phyloP scores from a whole-genome alignment of 2,888 invertebrate genomes.

The Nudaria mundana region DNA sequence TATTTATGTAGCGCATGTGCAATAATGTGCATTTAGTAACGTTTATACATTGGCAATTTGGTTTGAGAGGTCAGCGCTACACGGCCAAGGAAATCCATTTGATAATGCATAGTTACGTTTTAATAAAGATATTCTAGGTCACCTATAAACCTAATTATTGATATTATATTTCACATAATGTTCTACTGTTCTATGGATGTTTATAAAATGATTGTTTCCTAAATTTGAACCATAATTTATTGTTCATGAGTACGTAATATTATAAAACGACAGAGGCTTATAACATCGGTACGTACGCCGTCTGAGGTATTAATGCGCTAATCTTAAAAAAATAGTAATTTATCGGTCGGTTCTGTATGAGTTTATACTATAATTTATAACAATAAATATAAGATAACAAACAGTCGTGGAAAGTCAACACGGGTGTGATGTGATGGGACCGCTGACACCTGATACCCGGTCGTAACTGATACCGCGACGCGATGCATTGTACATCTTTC shows the following conservation, averaged over 20 bases:
- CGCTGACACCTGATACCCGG: slow-evolving; percentile 58
- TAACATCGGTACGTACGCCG: too few relatives aligned
- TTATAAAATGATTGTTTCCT: too few relatives aligned
- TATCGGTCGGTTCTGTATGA: too few relatives aligned
- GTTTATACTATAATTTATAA: slow-evolving; percentile 32
- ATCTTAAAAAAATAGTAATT: too few relatives aligned
- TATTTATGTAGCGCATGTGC: slow-evolving; percentile 31
- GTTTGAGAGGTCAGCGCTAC: slow-evolving; percentile 34
- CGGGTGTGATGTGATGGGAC: slow-evolving; percentile 51
- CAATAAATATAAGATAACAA: slow-evolving; percentile 45
- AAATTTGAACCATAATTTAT: too few relatives aligned
- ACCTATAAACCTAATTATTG: slow-evolving; percentile 30
- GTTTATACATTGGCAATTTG: slow-evolving; percentile 29
- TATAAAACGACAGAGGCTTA: too few relatives aligned
- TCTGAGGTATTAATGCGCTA: too few relatives aligned
- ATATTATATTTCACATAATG: not conserved
- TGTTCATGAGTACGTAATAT: too few relatives aligned
- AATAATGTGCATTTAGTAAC: slow-evolving; percentile 31
- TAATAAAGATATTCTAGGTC: slow-evolving; percentile 20
- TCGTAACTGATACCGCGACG: slow-evolving; percentile 61
- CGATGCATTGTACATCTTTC: slow-evolving; percentile 63
- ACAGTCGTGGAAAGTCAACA: slow-evolving; percentile 54
- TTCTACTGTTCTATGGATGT: too few relatives aligned
- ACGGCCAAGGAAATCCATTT: slow-evolving; percentile 42
- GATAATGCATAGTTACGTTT: slow-evolving; percentile 18